Conservation (phyloP, 2,888 invertebrate genomes). For the Acanthosoma haemorrhoidale region DNA sequence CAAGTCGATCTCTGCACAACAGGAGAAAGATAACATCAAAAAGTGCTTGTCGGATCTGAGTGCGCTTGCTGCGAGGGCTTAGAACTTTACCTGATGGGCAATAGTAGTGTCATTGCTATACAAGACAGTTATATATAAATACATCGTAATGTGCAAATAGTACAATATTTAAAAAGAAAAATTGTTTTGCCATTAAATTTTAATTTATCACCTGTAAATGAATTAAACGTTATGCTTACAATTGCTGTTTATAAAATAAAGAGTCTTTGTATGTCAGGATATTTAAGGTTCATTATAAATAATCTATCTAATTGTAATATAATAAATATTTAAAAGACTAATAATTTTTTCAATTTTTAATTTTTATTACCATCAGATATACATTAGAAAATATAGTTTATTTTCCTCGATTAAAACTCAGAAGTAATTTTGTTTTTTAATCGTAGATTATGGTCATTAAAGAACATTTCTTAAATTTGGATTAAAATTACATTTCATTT, state of each 20-base stretch:
- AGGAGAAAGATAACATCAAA: slow-evolving; percentile 83
- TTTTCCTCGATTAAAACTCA: slow-evolving; percentile 35
- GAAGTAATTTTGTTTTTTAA: slow-evolving; percentile 10
- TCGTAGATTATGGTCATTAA: slow-evolving; percentile 24
- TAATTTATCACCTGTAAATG: no score
- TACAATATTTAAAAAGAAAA: neutral
- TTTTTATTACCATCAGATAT: slow-evolving; percentile 37
- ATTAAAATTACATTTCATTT: slow-evolving; percentile 7
- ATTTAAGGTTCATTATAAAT: no score
- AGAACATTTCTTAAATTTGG: slow-evolving; percentile 7
- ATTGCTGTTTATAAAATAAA: no score
- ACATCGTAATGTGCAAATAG: no score
- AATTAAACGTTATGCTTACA: no score
- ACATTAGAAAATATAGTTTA: slow-evolving; percentile 40
- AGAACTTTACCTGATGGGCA: slow-evolving; percentile 19
- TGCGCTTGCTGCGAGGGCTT: slow-evolving; percentile 56
- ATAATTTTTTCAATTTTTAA: slow-evolving; percentile 5
- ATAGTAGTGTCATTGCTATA: no score
- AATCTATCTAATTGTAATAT: neutral
- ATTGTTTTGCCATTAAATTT: neutral
- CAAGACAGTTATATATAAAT: no score
- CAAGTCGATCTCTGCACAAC: slow-evolving; percentile 85
- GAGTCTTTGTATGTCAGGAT: no score
- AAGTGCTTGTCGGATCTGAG: slow-evolving; percentile 84
- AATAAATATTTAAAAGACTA: neutral